Conservation (phyloP, 2,797 vertebrate species). For the Acanthiza pusilla region DNA sequence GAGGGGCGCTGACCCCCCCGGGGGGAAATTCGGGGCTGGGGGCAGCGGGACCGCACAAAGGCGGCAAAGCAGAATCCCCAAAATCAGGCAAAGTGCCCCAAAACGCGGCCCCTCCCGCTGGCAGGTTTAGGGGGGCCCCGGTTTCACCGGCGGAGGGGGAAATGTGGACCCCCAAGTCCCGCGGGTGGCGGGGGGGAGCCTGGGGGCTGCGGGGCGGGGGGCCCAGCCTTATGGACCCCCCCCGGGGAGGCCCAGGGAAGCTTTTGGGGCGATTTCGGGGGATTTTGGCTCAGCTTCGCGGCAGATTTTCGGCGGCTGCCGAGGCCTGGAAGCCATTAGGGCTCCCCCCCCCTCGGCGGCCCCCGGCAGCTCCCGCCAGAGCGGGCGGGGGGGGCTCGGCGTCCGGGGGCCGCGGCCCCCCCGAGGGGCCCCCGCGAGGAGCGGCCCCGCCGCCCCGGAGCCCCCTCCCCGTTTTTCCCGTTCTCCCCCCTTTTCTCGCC, state of each 20-base stretch:
- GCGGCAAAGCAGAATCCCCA: neutral
- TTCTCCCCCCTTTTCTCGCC: too few relatives aligned
- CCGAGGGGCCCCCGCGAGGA: neutral
- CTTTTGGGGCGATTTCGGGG: neutral
- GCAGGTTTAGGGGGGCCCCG: neutral
- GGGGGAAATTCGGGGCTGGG: neutral
- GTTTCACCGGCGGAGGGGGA: neutral
- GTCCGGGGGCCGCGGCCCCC: neutral
- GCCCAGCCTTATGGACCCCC: neutral
- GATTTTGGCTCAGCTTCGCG: neutral
- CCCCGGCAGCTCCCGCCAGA: neutral
- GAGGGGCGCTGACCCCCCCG: too few relatives aligned
- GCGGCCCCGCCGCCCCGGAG: neutral
- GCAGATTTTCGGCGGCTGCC: neutral
- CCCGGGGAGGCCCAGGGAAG: neutral
- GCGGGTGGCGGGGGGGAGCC: too few relatives aligned
- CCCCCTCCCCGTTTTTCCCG: neutral
- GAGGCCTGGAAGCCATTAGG: neutral
- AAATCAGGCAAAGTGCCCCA: neutral
- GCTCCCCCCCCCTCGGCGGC: neutral
- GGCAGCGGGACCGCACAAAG: neutral
- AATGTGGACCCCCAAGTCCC: neutral
- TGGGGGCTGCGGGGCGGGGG: neutral
- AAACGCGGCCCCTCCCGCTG: neutral
- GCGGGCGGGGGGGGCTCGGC: neutral